phyloP scores from a whole-genome alignment of 2,797 vertebrate genomes.

The Monodelphis domestica region DNA sequence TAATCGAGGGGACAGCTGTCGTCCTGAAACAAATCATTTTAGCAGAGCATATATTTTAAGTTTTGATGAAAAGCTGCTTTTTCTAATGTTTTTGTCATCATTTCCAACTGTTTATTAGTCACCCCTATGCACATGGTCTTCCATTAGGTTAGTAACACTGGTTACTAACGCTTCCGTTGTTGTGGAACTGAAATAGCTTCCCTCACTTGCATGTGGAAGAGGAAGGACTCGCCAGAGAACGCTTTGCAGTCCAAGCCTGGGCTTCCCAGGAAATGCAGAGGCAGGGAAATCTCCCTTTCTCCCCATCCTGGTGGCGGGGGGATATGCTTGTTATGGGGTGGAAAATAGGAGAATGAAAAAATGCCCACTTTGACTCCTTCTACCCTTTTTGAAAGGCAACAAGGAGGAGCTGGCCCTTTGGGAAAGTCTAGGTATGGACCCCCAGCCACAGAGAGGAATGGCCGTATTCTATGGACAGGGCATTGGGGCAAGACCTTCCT shows the following conservation, averaged over 20 bases:
- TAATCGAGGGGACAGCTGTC: not conserved
- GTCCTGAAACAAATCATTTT: not conserved
- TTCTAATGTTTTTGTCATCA: constrained; percentile 1
- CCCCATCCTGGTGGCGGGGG: not conserved
- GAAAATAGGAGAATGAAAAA: constrained; percentile 21
- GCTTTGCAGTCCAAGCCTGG: not conserved
- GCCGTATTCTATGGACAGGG: not conserved
- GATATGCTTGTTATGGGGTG: constrained; percentile 14
- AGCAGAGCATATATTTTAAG: not conserved
- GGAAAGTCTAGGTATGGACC: not conserved
- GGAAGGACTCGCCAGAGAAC: not conserved
- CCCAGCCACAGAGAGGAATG: not conserved
- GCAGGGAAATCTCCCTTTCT: not conserved
- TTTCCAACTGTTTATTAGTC: constrained; percentile 4
- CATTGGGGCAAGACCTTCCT: not conserved
- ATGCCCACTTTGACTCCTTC: not conserved
- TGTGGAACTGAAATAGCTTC: constrained; percentile 2
- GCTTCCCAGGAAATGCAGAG: not conserved
- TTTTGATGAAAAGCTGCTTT: constrained; percentile 22
- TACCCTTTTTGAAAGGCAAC: not conserved
- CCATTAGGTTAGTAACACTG: not conserved
- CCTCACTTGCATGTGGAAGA: not conserved
- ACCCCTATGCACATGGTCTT: not conserved
- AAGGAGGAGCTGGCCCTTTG: not conserved
- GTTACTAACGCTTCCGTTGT: constrained; percentile 13